phyloP scores from a whole-genome alignment of 2,888 invertebrate genomes.

The Meghimatium bilineatum region DNA sequence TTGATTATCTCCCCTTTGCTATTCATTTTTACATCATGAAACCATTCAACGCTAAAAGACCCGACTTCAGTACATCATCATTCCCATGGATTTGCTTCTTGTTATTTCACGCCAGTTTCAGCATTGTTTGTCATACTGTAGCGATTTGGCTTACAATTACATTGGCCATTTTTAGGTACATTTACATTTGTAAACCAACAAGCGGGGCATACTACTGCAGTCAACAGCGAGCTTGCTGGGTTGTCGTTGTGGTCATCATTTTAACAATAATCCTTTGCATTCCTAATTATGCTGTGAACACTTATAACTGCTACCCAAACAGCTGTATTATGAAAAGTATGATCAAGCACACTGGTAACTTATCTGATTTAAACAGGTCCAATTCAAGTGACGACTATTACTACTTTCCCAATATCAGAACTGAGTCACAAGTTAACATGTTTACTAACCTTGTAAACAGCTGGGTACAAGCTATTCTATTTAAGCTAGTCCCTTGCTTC shows the following conservation, averaged over 20 bases:
- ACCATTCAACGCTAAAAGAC: slow-evolving; percentile 57
- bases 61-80: slow-evolving; percentile 66
- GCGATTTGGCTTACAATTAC: slow-evolving; percentile 95
- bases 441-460: slow-evolving; percentile 82
- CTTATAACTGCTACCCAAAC: not conserved
- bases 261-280: slow-evolving; percentile 89
- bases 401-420: slow-evolving; percentile 35
- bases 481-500: slow-evolving; percentile 93
- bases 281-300: slow-evolving; percentile 89
- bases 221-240: slow-evolving; percentile 87
- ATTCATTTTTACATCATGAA: slow-evolving; percentile 81
- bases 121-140: slow-evolving; percentile 91
- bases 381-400: not conserved
- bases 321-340: not conserved
- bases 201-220: slow-evolving; percentile 89
- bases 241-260: slow-evolving; percentile 88
- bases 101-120: slow-evolving; percentile 90
- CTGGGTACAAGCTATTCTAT: slow-evolving; percentile 94
- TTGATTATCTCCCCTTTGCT: slow-evolving; percentile 92
- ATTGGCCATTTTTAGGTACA: slow-evolving; percentile 93
- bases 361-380: slow-evolving; percentile 7
- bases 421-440: not conserved
- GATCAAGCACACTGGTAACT: not conserved
- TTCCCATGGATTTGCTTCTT: slow-evolving; percentile 77
- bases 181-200: slow-evolving; percentile 85